Evolutionary conservation across 2,888 invertebrate genomes (phyloP), one percentile per base, ranked within the genome.

Genomic region (Mantis religiosa): DNA sequence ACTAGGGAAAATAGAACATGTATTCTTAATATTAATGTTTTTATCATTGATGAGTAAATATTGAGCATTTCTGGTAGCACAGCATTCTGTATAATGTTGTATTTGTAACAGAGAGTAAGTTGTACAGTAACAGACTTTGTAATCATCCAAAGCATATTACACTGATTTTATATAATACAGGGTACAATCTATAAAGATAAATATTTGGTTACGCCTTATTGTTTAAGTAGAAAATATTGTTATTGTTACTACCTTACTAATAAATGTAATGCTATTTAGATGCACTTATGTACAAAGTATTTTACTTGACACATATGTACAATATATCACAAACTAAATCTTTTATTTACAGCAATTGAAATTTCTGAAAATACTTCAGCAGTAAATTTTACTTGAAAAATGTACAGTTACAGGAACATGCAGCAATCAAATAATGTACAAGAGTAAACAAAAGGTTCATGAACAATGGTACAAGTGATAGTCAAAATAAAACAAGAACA

Each of bases 281-380:
- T 87, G 81, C 30, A 34, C 8, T 12, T 87, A 82, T 87, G 28
- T 82, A 86, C 86, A 86, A 71, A 9, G 85, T 85, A 30, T 30
- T 82, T 87, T 28, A 25, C 30, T 82, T 34, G 27, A 85, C 28
- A 85, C 41, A 41, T 87, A 87, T 82, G 87, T 87, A 87, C 87
- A 87, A 12, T 87, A 41, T 87, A 87, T 87, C 82, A 87, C 87
- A 87, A 87, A 87, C 82, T 82, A 82, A 87, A 82, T 34, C 34
- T 82, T 87, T 82, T 87, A 87, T 87, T 82, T 87, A 87, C 87
- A 87, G 82, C 87, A 87, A 41, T 71, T 87, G 34, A 82, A 47
- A 82, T 82, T 81, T 87, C n/a, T 20, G 87, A 71, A 82, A 84
- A 84, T 28, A 84, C 14, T 25, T 82, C 87, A 30, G 34, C 34